Evolutionary conservation across 2,113 vertebrate species (phyloP).

Genomic region (Pygoscelis antarcticus): DNA sequence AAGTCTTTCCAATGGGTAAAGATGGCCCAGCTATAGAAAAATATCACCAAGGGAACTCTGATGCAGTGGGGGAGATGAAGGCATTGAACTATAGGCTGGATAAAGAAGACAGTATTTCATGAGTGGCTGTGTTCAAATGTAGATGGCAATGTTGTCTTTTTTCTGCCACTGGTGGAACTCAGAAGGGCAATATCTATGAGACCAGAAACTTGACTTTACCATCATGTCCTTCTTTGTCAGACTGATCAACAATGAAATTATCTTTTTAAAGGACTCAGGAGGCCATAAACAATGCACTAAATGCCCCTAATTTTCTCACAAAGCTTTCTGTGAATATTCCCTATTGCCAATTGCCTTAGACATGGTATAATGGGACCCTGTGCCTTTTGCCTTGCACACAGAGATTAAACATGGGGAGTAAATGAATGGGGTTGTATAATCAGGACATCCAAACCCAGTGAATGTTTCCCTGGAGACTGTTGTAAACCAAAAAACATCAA

Average conservation of each 20-base stretch:
- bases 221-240: neutral
- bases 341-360: neutral
- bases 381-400: neutral
- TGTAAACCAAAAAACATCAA: neutral
- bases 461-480: neutral
- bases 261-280: neutral
- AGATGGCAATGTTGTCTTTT: conserved; percentile 45
- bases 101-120: neutral
- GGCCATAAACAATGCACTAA: neutral
- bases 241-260: neutral
- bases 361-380: neutral
- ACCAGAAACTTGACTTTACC: neutral
- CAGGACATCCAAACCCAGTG: neutral
- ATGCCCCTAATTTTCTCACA: neutral
- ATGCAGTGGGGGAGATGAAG: neutral
- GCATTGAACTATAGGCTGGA: neutral
- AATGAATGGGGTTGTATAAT: neutral
- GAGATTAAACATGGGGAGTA: neutral
- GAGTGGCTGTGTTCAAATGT: neutral
- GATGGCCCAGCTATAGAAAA: neutral
- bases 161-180: neutral
- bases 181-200: neutral
- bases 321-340: neutral
- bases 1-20: neutral
- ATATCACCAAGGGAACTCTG: neutral